These are phyloP conservation scores for Candidula unifasciata DNA, from an alignment of 2,888 invertebrate genomes.

Conservation along the genomic window DNA sequence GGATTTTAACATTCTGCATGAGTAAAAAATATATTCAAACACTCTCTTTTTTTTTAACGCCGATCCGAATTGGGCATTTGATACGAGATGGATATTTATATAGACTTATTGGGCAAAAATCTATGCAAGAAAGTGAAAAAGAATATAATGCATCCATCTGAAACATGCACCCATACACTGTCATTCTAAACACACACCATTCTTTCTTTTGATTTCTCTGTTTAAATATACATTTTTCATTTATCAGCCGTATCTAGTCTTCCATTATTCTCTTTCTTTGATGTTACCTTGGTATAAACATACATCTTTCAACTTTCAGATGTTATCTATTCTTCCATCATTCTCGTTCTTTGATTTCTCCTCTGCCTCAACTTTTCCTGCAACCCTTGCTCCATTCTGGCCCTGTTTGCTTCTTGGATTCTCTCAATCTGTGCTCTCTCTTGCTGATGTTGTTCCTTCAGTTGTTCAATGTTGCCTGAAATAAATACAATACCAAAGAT, in stretches of 20 bases:
- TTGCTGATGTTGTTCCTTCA: conserved; percentile 75
- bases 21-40: too few species aligned
- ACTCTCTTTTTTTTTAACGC: too few species aligned
- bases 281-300: too few species aligned
- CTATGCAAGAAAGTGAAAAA: too few species aligned
- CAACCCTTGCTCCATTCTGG: conserved; percentile 76
- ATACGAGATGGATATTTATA: too few species aligned
- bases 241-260: too few species aligned
- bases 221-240: too few species aligned
- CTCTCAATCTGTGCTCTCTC: conserved; percentile 74
- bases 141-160: not conserved
- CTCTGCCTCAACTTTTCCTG: conserved; percentile 77
- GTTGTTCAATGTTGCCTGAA: conserved; percentile 76
- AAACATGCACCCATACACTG: not conserved
- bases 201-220: too few species aligned
- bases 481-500: conserved; percentile 7
- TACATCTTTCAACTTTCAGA: not conserved
- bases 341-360: conserved; percentile 57
- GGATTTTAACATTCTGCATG: too few species aligned
- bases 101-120: too few species aligned
- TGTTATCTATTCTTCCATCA: conserved; percentile 38
- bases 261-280: too few species aligned
- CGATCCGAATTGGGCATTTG: too few species aligned
- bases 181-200: not conserved
- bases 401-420: conserved; percentile 76